These are phyloP conservation scores for Ictalurus furcatus DNA, from an alignment of 2,113 vertebrate genomes.

Conservation along the genomic window DNA sequence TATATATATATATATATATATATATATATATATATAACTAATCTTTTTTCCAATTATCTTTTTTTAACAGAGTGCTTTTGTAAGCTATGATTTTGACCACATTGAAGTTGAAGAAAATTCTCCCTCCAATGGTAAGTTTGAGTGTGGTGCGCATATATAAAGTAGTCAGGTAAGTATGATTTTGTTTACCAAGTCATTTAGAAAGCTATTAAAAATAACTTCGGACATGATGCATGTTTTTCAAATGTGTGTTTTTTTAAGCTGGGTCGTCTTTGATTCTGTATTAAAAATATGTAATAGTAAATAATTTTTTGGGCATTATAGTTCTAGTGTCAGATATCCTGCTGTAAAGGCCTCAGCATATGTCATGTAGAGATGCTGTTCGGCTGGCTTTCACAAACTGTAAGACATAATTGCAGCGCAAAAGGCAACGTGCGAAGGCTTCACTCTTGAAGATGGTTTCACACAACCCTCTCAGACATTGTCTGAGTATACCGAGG, in stretches of 20 bases:
- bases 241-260: background rate
- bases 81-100: constrained; percentile 68
- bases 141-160: background rate
- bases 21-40: no score
- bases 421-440: background rate
- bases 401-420: background rate
- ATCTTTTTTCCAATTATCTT: background rate
- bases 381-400: background rate
- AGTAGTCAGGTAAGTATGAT: background rate
- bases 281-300: background rate
- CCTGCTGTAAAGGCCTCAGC: background rate
- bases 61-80: constrained; percentile 66
- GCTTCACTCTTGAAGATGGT: background rate
- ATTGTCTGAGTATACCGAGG: background rate
- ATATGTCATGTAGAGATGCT: background rate
- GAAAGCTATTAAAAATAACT: background rate
- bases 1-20: no score
- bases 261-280: background rate
- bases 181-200: background rate
- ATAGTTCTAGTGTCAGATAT: background rate
- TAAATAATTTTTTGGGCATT: background rate
- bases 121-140: constrained; percentile 50
- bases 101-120: constrained; percentile 59
- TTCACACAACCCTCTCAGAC: background rate
- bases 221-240: background rate